Evolutionary conservation across 2,888 invertebrate species (phyloP).

Genomic region (Leucophenga montana): DNA sequence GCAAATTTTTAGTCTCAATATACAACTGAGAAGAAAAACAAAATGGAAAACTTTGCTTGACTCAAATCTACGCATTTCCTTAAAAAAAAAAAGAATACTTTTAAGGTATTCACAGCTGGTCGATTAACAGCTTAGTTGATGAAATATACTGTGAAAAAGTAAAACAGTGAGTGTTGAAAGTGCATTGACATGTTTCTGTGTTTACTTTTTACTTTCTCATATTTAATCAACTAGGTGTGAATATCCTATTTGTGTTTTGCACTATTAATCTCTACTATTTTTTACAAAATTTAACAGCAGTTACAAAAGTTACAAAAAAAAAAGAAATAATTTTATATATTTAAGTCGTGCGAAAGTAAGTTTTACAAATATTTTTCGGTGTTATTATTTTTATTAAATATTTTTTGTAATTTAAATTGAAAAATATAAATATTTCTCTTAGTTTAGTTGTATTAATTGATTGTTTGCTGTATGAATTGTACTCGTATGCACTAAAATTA

Average conservation of each 20-base stretch:
- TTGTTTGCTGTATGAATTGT: slow-evolving; percentile 25
- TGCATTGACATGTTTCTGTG: too few species aligned
- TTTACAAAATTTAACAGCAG: background rate
- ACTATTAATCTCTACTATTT: slow-evolving; percentile 1
- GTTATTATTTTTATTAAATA: slow-evolving; percentile 16
- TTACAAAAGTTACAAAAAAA: background rate
- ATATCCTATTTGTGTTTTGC: background rate
- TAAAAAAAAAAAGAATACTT: background rate
- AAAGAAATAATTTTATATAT: background rate
- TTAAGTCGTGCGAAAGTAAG: background rate
- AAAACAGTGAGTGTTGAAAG: too few species aligned
- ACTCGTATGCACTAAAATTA: slow-evolving; percentile 44
- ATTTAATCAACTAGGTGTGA: too few species aligned
- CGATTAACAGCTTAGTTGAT: too few species aligned
- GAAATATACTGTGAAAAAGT: too few species aligned
- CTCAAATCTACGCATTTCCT: slow-evolving; percentile 20
- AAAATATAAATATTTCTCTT: background rate
- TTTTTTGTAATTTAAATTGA: slow-evolving; percentile 20
- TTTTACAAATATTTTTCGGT: background rate
- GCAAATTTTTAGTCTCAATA: background rate
- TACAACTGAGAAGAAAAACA: slow-evolving; percentile 1
- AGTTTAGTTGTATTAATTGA: slow-evolving; percentile 11
- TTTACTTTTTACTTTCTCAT: too few species aligned
- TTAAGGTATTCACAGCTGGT: too few species aligned
- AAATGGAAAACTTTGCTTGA: background rate